Conservation (phyloP, 92 coral and sea anemone species). For the Parazoanthus darwini region DNA sequence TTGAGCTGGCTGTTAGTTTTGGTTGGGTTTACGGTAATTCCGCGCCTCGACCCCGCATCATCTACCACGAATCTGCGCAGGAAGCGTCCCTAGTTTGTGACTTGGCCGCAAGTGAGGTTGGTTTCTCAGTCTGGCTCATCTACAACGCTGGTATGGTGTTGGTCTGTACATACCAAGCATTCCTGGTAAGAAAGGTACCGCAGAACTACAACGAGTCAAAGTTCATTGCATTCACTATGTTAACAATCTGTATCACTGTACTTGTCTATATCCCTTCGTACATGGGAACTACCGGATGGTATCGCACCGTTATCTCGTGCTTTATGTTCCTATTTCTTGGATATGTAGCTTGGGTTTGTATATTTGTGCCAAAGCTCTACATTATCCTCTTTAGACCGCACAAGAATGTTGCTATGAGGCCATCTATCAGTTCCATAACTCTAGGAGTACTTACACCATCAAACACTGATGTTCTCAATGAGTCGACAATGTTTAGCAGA, state of each 20-base stretch:
- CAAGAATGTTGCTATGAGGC: slow-evolving; percentile 72
- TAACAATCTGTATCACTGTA: slow-evolving; percentile 72
- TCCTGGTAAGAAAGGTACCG: slow-evolving; percentile 82
- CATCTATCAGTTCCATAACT: slow-evolving; percentile 62
- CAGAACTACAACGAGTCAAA: slow-evolving; percentile 87
- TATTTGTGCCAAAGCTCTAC: slow-evolving; percentile 68
- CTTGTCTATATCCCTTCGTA: slow-evolving; percentile 72
- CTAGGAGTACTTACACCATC: slow-evolving; percentile 63
- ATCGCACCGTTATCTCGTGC: slow-evolving; percentile 62
- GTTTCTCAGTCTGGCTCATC: slow-evolving; percentile 70
- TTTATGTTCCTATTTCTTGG: slow-evolving; percentile 68
- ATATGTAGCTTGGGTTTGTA: slow-evolving; percentile 62
- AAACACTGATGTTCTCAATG: slow-evolving; percentile 33
- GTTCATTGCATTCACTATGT: slow-evolving; percentile 82
- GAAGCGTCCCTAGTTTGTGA: slow-evolving; percentile 68
- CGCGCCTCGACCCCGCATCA: slow-evolving; percentile 38
- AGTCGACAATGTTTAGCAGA: slow-evolving; percentile 33
- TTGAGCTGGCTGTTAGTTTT: slow-evolving; percentile 53
- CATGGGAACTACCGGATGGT: slow-evolving; percentile 71
- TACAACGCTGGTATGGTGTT: slow-evolving; percentile 79
- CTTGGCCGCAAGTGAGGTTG: slow-evolving; percentile 58
- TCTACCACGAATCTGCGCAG: slow-evolving; percentile 46
- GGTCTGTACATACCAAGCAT: slow-evolving; percentile 84
- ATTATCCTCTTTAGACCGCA: slow-evolving; percentile 69
- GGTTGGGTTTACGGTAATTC: slow-evolving; percentile 66